Evolutionary conservation across 2,797 vertebrate species (phyloP).

Genomic region (Basileuterus tristriatus): DNA sequence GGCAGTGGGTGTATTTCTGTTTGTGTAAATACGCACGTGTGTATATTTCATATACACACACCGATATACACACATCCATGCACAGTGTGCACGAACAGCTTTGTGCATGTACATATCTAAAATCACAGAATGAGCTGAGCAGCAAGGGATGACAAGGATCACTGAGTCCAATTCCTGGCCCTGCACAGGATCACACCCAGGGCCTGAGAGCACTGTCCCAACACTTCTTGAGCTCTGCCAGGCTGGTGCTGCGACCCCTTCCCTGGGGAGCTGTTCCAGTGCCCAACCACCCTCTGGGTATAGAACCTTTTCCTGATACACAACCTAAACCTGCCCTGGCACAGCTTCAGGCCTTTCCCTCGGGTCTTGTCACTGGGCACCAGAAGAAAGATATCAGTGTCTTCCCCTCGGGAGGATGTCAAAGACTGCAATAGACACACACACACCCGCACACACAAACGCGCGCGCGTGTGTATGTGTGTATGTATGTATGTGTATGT

Average conservation of each 20-base stretch:
- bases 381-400: not conserved
- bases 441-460: fast-evolving
- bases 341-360: too few species aligned
- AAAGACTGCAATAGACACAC: not conserved
- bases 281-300: fast-evolving
- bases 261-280: not conserved
- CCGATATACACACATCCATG: not conserved
- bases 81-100: not conserved
- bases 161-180: not conserved
- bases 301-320: fast-evolving
- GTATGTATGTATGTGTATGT: too few species aligned
- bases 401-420: not conserved
- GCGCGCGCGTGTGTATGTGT: fast-evolving
- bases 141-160: not conserved
- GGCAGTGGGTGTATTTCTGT: not conserved
- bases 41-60: fast-evolving
- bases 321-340: too few species aligned
- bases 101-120: fast-evolving
- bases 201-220: not conserved
- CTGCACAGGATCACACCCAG: not conserved
- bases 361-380: fast-evolving
- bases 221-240: fast-evolving
- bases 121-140: not conserved
- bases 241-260: not conserved
- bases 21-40: too few species aligned